These are phyloP conservation scores for Trididemnum clinides DNA, from an alignment of 23 tunicate species.

Conservation along the genomic window DNA sequence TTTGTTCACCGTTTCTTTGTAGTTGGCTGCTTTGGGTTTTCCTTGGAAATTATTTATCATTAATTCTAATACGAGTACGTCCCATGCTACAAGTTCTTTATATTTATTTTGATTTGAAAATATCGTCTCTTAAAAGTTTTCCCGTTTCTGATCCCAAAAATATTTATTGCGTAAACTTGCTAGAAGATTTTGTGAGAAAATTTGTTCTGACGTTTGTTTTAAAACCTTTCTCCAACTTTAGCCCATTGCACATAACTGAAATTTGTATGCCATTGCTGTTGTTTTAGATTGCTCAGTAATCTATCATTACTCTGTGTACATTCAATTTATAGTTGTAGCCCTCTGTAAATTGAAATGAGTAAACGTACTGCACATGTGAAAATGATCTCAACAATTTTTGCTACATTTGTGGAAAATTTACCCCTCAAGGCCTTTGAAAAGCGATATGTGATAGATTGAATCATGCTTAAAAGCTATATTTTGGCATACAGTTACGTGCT, in stretches of 20 bases:
- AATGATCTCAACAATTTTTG: too few species aligned
- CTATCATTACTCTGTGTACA: too few species aligned
- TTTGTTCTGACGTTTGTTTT: not conserved
- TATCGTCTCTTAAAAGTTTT: not conserved
- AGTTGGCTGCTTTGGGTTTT: not conserved
- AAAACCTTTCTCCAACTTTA: not conserved
- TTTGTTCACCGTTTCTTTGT: not conserved
- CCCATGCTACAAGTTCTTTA: not conserved
- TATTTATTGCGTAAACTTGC: not conserved
- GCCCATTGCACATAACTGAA: not conserved
- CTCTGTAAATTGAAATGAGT: too few species aligned
- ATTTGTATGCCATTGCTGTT: too few species aligned
- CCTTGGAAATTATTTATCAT: not conserved
- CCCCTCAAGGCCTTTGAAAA: too few species aligned
- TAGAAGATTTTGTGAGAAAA: not conserved
- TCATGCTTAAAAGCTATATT: too few species aligned
- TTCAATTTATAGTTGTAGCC: too few species aligned
- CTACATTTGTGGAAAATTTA: too few species aligned
- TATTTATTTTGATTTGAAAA: not conserved
- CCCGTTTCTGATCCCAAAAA: constrained; percentile 13
- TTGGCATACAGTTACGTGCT: too few species aligned
- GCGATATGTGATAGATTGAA: too few species aligned
- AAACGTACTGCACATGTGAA: too few species aligned
- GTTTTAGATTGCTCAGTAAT: too few species aligned
- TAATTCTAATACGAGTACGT: not conserved